A percentile compares a stretch with the other conserved stretches of the same genome.
phyloP scores from a whole-genome alignment of 2,888 invertebrate species.

The Caenorhabditis becei region DNA sequence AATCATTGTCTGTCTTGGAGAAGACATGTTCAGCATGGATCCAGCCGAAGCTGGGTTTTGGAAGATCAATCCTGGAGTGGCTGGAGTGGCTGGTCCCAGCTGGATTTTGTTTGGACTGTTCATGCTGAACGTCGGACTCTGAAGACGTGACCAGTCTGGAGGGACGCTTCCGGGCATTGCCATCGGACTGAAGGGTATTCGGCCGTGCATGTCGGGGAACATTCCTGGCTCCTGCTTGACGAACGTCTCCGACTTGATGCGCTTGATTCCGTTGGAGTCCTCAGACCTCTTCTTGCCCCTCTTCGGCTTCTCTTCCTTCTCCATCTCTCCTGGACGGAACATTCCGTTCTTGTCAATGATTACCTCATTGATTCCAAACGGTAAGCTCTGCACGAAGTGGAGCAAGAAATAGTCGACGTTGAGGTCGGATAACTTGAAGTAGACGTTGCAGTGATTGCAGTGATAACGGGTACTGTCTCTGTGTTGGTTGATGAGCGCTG shows the following conservation, averaged over 20 bases:
- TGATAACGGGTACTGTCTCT: constrained; percentile 13
- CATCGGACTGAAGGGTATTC: constrained; percentile 50
- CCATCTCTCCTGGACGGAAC: constrained; percentile 15
- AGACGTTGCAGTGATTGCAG: neutral
- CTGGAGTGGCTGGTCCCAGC: constrained; percentile 47
- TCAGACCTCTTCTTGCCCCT: constrained; percentile 43
- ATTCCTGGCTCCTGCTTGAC: constrained; percentile 46
- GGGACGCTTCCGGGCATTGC: constrained; percentile 54
- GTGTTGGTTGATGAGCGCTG: neutral
- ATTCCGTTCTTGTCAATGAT: constrained; percentile 21
- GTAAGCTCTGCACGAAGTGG: neutral
- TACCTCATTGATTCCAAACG: constrained; percentile 9
- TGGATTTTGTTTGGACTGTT: constrained; percentile 51
- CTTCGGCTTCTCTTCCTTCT: constrained; percentile 42
- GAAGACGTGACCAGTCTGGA: constrained; percentile 42
- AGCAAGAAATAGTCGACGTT: constrained; percentile 26
- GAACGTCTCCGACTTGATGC: constrained; percentile 54
- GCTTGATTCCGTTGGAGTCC: constrained; percentile 34
- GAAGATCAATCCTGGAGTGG: constrained; percentile 35
- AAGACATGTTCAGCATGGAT: constrained; percentile 46
- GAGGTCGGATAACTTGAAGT: constrained; percentile 44
- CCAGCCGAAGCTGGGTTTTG: constrained; percentile 48
- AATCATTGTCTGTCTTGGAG: constrained; percentile 38
- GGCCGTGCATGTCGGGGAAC: constrained; percentile 33
- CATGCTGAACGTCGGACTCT: constrained; percentile 57